Base-by-base conservation (phyloP, 2,797 vertebrate genomes). In the Nannoperca obscura region DNA sequence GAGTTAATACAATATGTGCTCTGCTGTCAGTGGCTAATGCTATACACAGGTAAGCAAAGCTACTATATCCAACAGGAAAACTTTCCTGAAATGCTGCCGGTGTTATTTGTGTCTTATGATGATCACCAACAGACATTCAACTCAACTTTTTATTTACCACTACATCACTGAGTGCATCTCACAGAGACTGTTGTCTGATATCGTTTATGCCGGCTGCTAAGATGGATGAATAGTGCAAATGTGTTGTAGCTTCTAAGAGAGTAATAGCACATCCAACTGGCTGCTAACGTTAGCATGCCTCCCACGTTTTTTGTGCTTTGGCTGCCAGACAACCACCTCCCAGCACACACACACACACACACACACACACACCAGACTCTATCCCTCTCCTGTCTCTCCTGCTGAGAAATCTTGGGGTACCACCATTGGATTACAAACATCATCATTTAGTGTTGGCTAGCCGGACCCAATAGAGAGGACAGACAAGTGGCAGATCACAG, bases 381-480 rank as follows among this genome's bases (percentile, higher is more conserved):
- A 73, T 85, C 89, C 81, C 52, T 42, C 71, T 82, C 53, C 52
- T 49, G 52, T 68, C 71, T 84, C 71, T 84, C 90, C 91, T 58
- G 81, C 85, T 91, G 86, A 87, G 88, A 89, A 84, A 85, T 90
- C 76, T 88, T 34, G 46, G 82, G 88, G 84, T 88, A 69, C 79
- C 73, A 58, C 81, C 7, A 32, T 62, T 85, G 89, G 87, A 91
- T 87, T 80, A 88, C 88, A 84, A 87, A 89, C 88, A 88, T 87
- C 84, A 87, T 89, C 84, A 86, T 90, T 90, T 90, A 86, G 70
- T 72, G 82, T 63, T 55, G 81, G 85, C 82, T 70, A 74, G 81
- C 57, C 3, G 44, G 78, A n/a, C 84, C 76, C 76, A n/a, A 50
- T 38, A 38, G 77, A 78, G 71, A 59, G 76, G 83, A 82, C 81